phyloP scores from a whole-genome alignment of 2,888 invertebrate genomes.

The Lepidochrysops patricia region DNA sequence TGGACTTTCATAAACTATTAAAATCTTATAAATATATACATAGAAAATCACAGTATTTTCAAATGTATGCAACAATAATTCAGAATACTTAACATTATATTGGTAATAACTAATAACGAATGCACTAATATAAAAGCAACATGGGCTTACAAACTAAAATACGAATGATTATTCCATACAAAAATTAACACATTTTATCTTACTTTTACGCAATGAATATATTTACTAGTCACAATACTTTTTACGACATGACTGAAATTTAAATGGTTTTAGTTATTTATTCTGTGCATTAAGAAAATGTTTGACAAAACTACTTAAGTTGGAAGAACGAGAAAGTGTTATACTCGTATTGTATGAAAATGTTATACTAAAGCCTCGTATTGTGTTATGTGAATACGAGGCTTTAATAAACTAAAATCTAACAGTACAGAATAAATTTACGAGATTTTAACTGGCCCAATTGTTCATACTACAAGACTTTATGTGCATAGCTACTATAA shows the following conservation, averaged over 20 bases:
- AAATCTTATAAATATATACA: constrained; percentile 24
- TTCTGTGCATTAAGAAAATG: background rate
- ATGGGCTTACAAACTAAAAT: constrained; percentile 7
- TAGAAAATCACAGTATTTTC: constrained; percentile 28
- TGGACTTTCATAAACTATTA: constrained; percentile 29
- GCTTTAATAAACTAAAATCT: background rate
- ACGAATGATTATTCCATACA: constrained; percentile 1
- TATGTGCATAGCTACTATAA: background rate
- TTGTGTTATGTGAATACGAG: too few species aligned
- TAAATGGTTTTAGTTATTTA: background rate
- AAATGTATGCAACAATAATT: constrained; percentile 14
- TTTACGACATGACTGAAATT: background rate
- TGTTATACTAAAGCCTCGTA: too few species aligned
- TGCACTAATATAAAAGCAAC: constrained; percentile 10
- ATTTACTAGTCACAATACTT: background rate
- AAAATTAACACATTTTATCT: background rate
- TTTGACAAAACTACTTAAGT: too few species aligned
- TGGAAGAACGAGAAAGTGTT: too few species aligned
- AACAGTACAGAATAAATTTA: background rate
- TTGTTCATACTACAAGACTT: background rate
- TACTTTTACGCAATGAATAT: background rate
- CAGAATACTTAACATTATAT: background rate
- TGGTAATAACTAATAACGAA: background rate
- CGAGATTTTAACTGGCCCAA: background rate
- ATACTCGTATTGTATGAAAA: too few species aligned